phyloP scores from a whole-genome alignment of 2,888 invertebrate species.

The Melanophora roralis region DNA sequence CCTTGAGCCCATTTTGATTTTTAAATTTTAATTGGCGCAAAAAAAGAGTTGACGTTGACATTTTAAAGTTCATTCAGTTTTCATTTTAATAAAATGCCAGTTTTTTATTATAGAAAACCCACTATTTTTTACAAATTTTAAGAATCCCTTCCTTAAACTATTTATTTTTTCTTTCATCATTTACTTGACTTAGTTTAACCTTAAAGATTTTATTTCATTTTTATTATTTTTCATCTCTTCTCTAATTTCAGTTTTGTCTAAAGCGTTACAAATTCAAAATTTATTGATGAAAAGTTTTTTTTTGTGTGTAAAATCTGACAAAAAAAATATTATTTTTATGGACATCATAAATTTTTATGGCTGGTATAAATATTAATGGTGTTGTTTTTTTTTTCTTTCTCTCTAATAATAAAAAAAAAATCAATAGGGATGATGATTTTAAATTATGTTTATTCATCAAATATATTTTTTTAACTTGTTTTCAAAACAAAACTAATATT shows the following conservation, averaged over 20 bases:
- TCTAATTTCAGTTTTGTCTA: slow-evolving; percentile 20
- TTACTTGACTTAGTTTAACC: slow-evolving; percentile 4
- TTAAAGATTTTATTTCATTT: slow-evolving; percentile 46
- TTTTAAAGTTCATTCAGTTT: no score
- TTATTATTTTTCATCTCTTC: slow-evolving; percentile 40
- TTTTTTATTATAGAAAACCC: no score
- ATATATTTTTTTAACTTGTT: no score
- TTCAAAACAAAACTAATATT: slow-evolving; percentile 2
- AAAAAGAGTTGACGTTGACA: no score
- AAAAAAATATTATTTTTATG: slow-evolving; percentile 36
- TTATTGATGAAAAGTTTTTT: slow-evolving; percentile 56
- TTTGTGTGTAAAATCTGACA: slow-evolving; percentile 15
- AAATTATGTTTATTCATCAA: no score
- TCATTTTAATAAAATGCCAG: no score
- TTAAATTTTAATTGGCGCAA: no score
- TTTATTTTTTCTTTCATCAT: neutral
- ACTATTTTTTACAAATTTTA: neutral
- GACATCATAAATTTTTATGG: slow-evolving; percentile 56
- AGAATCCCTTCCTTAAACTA: slow-evolving; percentile 5
- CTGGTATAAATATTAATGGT: neutral
- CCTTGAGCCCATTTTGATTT: no score
- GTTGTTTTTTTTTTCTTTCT: neutral
- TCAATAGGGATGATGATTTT: slow-evolving; percentile 11
- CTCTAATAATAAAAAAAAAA: no score
- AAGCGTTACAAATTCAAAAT: slow-evolving; percentile 54